Base-by-base conservation (phyloP, 1,140 invertebrate species). In the Pseudomyrmex dendroicus region DNA sequence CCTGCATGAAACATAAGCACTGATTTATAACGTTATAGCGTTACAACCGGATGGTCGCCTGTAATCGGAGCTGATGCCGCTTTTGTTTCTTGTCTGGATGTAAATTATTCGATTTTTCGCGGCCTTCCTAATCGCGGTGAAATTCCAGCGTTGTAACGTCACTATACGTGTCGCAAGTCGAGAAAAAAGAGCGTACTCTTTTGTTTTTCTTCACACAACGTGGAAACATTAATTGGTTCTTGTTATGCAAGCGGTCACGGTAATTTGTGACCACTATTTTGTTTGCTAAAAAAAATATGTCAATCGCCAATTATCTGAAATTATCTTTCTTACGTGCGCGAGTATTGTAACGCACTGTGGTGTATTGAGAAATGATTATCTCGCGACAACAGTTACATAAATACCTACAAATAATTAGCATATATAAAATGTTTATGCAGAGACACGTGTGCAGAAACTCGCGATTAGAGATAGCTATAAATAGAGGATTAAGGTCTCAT, bases 401-500 rank as follows among this genome's bases (percentile, higher is more conserved):
- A 48, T 46, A 56, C 5, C 35, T 35, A 59, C 22, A 12, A 59
- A 59, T 12, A 35, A 57, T 35, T 46, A 59, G 10, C 68, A 70
- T 8, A 62, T 59, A 25, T 57, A 50, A 59, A 59, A 57, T 56
- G 9, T 57, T 59, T 78, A 78, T 68, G 12, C 52, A 35, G 35
- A 35, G 5, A 35, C 15, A 25, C 13, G 64, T 57, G 25, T 57
- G 25, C 17, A 17, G n/a, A 52, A 22, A 20, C 12, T 72, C 72
- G 56, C 62, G 59, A 77, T 77, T 68, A 80, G 54, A 59, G 57
- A 80, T 25, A 80, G 52, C 48, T 66, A 56, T 74, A 73, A 72
- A 67, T 64, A 54, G 64, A 85, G 70, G 46, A 73, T 85, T 57
- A 61, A 86, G 17, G 22, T 44, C 66, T 70, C n/a, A 13, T 25